These are phyloP conservation scores for Megaustenia siamemsis DNA, from an alignment of 2,888 invertebrate species.

Conservation along the genomic window DNA sequence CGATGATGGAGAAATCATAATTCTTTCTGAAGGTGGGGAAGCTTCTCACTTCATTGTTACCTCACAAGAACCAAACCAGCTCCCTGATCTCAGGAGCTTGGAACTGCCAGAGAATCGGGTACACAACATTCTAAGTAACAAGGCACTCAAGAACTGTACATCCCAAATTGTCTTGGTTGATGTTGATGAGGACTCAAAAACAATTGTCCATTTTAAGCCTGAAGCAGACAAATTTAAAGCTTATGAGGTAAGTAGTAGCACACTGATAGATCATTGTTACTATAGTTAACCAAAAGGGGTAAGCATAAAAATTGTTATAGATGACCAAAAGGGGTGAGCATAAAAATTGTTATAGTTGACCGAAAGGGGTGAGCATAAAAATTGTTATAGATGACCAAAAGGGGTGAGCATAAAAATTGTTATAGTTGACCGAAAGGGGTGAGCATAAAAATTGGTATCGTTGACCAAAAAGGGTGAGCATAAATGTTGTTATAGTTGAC, in stretches of 20 bases:
- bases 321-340: too few species aligned
- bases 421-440: too few species aligned
- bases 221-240: neutral
- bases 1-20: neutral
- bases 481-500: too few species aligned
- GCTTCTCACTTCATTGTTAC: neutral
- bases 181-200: conserved; percentile 2
- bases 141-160: neutral
- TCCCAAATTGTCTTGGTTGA: conserved; percentile 24
- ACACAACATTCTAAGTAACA: neutral
- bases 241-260: neutral
- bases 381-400: too few species aligned
- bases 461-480: too few species aligned
- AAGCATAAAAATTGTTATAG: too few species aligned
- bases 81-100: neutral
- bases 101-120: conserved; percentile 11
- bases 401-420: too few species aligned
- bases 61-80: neutral
- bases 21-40: neutral
- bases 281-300: too few species aligned
- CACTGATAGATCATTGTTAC: too few species aligned
- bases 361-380: too few species aligned
- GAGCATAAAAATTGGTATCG: too few species aligned
- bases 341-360: too few species aligned
- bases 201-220: conserved; percentile 9